Evolutionary conservation across 2,113 vertebrate species (phyloP).

Genomic region (Ameiurus melas): DNA sequence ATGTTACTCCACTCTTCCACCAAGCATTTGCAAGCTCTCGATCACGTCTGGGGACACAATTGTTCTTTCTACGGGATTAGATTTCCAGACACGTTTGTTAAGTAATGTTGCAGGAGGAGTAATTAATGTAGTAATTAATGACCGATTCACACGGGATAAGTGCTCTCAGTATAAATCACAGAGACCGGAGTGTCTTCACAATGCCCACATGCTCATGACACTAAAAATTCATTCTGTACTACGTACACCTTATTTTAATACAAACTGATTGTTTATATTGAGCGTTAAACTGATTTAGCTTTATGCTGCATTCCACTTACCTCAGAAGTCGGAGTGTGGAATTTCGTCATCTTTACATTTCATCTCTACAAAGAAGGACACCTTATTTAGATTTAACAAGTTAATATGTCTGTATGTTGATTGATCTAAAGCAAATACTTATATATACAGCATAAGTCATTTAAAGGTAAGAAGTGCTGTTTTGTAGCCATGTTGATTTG

Average conservation of each 20-base stretch:
- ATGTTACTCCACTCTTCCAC: no score
- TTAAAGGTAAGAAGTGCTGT: no score
- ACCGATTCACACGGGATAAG: neutral
- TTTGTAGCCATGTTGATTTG: no score
- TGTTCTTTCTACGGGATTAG: neutral
- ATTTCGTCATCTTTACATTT: neutral
- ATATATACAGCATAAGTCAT: no score
- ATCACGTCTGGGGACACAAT: no score
- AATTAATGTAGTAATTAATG: neutral
- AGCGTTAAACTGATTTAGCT: no score
- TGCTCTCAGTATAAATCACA: neutral
- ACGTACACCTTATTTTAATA: neutral
- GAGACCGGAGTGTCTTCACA: neutral
- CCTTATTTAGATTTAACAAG: neutral
- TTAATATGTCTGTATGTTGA: neutral
- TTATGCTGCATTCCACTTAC: neutral
- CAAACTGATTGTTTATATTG: neutral
- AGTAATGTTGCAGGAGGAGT: neutral
- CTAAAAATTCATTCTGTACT: neutral
- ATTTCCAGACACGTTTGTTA: neutral
- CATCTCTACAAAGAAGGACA: neutral
- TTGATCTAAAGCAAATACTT: neutral
- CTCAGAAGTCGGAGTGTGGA: neutral
- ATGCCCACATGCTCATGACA: neutral
- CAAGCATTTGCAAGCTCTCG: no score